Evolutionary conservation across 1,140 invertebrate genomes (phyloP), one percentile per base, ranked within the genome.

Genomic region (Ceratitis capitata): DNA sequence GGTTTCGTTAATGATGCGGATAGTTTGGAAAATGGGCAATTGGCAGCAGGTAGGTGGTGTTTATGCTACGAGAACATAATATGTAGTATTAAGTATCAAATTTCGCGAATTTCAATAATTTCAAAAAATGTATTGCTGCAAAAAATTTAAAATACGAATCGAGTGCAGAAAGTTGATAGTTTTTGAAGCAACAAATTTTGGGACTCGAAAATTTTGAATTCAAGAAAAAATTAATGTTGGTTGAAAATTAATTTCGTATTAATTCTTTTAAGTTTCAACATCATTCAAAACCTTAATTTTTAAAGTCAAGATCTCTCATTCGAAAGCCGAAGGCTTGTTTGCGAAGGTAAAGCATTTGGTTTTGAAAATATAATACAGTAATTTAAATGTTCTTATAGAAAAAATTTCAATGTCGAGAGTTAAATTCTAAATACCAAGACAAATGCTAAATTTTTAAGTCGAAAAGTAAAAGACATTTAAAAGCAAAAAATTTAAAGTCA

Each of bases 1-100:
- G 91, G 91, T 26, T 92, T 92, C 45, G 90, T 87, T 53, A 89
- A 89, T 32, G 91, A 92, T 85, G 91, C 91, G 0, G 90, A 91
- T 85, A 90, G 89, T 56, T 86, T 92, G 86, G 88, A 90, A 86
- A 91, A 90, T 26, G 90, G 91, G 6, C 91, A 92, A 83, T 69
- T 91, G 53, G 89, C 91, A 64, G 89, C 90, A n/a, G 90, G 90
- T 91, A 88, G 88, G 90, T 88, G 69, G 32, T n/a, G n/a, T n/a
- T 69, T 23, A 23, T 23, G 6, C 51, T n/a, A 56, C 10, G 10
- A n/a, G n/a, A n/a, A n/a, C n/a, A n/a, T n/a, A n/a, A 53, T n/a
- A 53, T 23, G 19, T 23, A 23, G 51, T 3, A 56, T 56, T 56
- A 56, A 56, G 0, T 7, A n/a, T 56, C 23, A n/a, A n/a, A n/a